Conservation (phyloP, 1,140 invertebrate species). For the Mizuhopecten yessoensis region DNA sequence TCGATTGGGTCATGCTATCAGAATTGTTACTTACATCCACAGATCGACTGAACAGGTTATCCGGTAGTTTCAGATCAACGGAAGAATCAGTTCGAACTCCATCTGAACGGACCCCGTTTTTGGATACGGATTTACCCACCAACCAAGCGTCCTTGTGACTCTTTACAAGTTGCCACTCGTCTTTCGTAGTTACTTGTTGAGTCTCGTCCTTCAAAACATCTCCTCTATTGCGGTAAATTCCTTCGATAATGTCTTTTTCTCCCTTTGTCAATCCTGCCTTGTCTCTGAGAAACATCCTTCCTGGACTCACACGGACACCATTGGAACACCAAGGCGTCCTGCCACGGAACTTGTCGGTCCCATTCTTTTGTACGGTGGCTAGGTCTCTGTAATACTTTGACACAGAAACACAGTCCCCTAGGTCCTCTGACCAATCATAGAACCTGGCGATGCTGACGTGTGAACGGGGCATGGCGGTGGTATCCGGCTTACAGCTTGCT, state of each 20-base stretch:
- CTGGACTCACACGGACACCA: slow-evolving; percentile 64
- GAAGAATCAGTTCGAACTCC: slow-evolving; percentile 45
- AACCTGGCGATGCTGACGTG: slow-evolving; percentile 76
- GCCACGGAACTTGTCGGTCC: slow-evolving; percentile 46
- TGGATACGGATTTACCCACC: slow-evolving; percentile 66
- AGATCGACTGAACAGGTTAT: slow-evolving; percentile 57
- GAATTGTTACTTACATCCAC: slow-evolving; percentile 42
- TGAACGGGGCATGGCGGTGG: slow-evolving; percentile 64
- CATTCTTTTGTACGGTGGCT: slow-evolving; percentile 58
- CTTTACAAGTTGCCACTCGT: slow-evolving; percentile 63
- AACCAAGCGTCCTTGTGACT: slow-evolving; percentile 79
- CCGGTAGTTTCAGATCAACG: slow-evolving; percentile 54
- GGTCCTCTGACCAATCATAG: slow-evolving; percentile 77
- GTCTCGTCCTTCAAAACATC: slow-evolving; percentile 62
- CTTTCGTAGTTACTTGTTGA: slow-evolving; percentile 51
- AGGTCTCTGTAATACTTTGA: slow-evolving; percentile 75
- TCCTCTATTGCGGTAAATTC: slow-evolving; percentile 78
- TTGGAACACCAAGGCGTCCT: slow-evolving; percentile 60
- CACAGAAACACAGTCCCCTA: slow-evolving; percentile 69
- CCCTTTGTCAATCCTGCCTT: slow-evolving; percentile 79
- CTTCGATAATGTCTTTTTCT: slow-evolving; percentile 78
- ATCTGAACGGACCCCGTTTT: slow-evolving; percentile 47
- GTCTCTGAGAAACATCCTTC: slow-evolving; percentile 77
- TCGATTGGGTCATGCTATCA: not conserved
- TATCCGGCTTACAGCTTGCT: slow-evolving; percentile 48